Evolutionary conservation across 2,113 vertebrate species (phyloP).

Genomic region (Tiliqua scincoides): DNA sequence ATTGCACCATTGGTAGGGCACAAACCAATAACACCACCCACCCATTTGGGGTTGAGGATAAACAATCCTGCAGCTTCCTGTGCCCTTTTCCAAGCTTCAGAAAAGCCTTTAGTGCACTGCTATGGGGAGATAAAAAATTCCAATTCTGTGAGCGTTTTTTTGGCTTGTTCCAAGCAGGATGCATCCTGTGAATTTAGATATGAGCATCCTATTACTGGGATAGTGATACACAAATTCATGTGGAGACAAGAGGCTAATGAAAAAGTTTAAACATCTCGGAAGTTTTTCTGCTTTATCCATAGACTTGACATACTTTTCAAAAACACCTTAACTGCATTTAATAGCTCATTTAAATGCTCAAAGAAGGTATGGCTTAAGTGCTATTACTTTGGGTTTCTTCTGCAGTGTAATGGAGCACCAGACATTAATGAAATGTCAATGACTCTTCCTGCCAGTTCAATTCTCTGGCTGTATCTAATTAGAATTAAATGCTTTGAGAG

Average conservation of each 20-base stretch:
- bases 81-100: too few species aligned
- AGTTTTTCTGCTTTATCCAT: background rate
- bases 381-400: conserved; percentile 52
- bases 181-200: background rate
- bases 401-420: conserved; percentile 44
- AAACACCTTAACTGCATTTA: conserved; percentile 1
- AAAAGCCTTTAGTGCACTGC: too few species aligned
- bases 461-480: conserved; percentile 70
- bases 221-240: background rate
- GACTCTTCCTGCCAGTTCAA: conserved; percentile 65
- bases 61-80: too few species aligned
- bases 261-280: background rate
- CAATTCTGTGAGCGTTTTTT: background rate
- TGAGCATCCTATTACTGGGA: background rate
- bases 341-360: background rate
- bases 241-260: background rate
- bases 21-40: too few species aligned
- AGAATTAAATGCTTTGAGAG: conserved; percentile 65
- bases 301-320: conserved; percentile 48
- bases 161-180: too few species aligned
- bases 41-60: too few species aligned
- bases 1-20: too few species aligned
- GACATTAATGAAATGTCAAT: conserved; percentile 71
- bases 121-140: too few species aligned
- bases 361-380: conserved; percentile 9